A percentile compares a stretch with the other conserved stretches of the same genome.
phyloP scores from a whole-genome alignment of 2,888 invertebrate genomes.

The Drosophila sordidula region DNA sequence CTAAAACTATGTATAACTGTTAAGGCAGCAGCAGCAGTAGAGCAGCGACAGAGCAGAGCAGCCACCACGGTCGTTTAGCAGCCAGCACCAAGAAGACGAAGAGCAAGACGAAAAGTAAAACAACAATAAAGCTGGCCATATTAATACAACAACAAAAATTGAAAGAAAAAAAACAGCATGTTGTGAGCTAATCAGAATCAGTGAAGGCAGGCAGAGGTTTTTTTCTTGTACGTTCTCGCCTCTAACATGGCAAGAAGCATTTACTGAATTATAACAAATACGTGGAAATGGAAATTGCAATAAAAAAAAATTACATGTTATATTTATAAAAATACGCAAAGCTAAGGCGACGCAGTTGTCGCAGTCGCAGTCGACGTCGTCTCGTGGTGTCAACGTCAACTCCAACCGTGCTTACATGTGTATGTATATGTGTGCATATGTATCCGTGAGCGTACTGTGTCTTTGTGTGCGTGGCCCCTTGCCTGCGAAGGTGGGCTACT shows the following conservation, averaged over 20 bases:
- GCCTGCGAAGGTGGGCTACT: constrained; percentile 37
- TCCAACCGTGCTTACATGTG: constrained; percentile 41
- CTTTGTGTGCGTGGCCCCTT: constrained; percentile 33
- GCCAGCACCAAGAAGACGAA: constrained; percentile 52
- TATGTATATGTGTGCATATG: constrained; percentile 23
- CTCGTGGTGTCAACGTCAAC: constrained; percentile 60
- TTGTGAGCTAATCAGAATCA: constrained; percentile 71
- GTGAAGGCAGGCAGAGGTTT: constrained; percentile 45
- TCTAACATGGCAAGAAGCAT: constrained; percentile 11
- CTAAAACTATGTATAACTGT: constrained; percentile 46
- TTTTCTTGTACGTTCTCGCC: constrained; percentile 6
- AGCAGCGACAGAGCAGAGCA: constrained; percentile 53
- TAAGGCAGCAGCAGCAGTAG: constrained; percentile 32
- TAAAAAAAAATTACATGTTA: constrained; percentile 43
- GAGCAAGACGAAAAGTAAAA: constrained; percentile 60
- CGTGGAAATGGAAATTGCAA: constrained; percentile 23
- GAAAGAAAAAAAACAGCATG: constrained; percentile 54
- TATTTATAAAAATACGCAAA: constrained; percentile 44
- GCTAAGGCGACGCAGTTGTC: constrained; percentile 25
- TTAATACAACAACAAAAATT: constrained; percentile 38
- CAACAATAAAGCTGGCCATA: constrained; percentile 63
- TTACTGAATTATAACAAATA: constrained; percentile 26
- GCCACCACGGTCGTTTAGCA: constrained; percentile 62
- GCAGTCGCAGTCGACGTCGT: constrained; percentile 44
- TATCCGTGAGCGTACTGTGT: constrained; percentile 9